phyloP scores from a whole-genome alignment of 1,140 invertebrate species.

The Drosophila pseudoobscura region DNA sequence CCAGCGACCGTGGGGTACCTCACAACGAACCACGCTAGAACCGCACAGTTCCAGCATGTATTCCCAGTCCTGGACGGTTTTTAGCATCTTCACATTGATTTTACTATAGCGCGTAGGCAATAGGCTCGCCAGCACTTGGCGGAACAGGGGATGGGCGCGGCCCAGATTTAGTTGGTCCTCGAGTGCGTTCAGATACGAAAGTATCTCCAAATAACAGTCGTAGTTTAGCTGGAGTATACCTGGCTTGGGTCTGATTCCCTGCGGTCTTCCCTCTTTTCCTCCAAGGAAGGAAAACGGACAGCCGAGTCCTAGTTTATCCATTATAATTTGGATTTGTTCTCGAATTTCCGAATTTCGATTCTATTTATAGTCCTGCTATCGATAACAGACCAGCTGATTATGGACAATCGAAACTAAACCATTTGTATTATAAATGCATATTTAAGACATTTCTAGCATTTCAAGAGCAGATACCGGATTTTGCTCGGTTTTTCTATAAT shows the following conservation, averaged over 20 bases:
- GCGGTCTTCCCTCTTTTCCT: conserved; percentile 29
- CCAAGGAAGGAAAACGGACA: conserved; percentile 57
- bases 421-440: too few species aligned
- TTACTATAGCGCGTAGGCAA: conserved; percentile 26
- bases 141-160: conserved; percentile 46
- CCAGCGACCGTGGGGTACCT: conserved; percentile 57
- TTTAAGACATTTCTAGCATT: conserved; percentile 64
- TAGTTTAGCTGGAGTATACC: conserved; percentile 64
- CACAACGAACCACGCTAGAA: conserved; percentile 45
- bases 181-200: conserved; percentile 44
- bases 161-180: conserved; percentile 61
- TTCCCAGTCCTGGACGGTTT: conserved; percentile 47
- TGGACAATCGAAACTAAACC: background rate
- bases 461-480: conserved; percentile 65
- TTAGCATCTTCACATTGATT: conserved; percentile 54
- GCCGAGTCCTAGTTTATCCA: conserved; percentile 53
- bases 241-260: conserved; percentile 6
- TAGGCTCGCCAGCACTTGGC: conserved; percentile 27
- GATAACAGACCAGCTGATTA: conserved; percentile 24
- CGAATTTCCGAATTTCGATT: background rate
- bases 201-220: conserved; percentile 58
- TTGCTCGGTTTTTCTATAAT: conserved; percentile 57
- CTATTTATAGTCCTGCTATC: conserved; percentile 4
- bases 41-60: conserved; percentile 51
- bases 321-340: conserved; percentile 11